Evolutionary conservation across 2,113 vertebrate genomes (phyloP).

Genomic region (Rhabdornis inornatus): DNA sequence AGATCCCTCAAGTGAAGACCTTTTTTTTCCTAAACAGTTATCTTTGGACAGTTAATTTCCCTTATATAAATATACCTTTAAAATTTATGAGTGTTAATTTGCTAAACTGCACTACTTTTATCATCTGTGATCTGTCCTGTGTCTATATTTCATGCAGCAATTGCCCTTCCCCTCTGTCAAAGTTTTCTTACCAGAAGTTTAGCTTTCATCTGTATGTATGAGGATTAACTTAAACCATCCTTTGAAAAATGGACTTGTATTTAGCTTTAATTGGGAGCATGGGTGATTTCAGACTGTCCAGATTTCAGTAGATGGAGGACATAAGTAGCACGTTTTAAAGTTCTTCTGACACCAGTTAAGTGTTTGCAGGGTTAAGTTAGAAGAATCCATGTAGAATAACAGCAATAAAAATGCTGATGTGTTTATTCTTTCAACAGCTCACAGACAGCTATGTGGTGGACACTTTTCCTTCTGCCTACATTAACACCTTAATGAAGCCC

Average conservation of each 20-base stretch:
- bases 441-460: background rate
- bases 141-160: background rate
- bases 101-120: background rate
- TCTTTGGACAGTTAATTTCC: background rate
- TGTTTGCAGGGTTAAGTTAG: background rate
- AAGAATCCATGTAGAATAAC: background rate
- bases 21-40: background rate
- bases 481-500: background rate
- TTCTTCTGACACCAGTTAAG: background rate
- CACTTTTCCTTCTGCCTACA: background rate
- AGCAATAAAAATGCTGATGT: background rate
- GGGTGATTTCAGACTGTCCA: background rate
- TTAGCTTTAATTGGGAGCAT: background rate
- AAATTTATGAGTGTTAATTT: background rate
- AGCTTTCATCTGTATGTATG: background rate
- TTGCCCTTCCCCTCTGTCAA: background rate
- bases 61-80: background rate
- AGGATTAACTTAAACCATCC: background rate
- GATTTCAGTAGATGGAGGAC: background rate
- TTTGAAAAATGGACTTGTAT: background rate
- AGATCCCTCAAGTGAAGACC: background rate
- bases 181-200: background rate
- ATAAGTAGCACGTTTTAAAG: background rate
- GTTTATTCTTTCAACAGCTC: background rate
- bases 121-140: background rate